Percentiles rank a stretch among this genome's conserved stretches.
Conservation (phyloP, 35 echinoderm and acorn worm genomes). For the Patiria miniata region DNA sequence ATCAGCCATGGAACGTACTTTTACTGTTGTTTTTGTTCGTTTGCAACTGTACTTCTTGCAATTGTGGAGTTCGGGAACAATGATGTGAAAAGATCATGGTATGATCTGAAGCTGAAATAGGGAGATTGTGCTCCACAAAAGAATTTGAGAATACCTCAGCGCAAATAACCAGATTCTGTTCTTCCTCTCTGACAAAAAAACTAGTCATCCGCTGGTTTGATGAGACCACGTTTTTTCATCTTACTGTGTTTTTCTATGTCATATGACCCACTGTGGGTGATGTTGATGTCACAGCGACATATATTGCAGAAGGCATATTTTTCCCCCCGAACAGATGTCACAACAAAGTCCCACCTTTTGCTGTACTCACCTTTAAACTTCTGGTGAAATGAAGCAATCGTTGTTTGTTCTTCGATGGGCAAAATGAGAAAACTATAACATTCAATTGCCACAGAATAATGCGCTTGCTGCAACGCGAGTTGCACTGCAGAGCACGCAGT, state of each 20-base stretch:
- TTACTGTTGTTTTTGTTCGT: slow-evolving; percentile 55
- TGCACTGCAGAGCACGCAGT: too few species aligned
- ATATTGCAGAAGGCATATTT: slow-evolving; percentile 20
- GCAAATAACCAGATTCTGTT: slow-evolving; percentile 12
- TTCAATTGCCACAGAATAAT: background rate
- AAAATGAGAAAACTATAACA: background rate
- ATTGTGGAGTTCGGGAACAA: slow-evolving; percentile 41
- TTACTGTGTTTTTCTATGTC: slow-evolving; percentile 38
- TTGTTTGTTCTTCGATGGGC: too few species aligned
- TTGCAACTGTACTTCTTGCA: slow-evolving; percentile 60
- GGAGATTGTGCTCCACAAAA: slow-evolving; percentile 28
- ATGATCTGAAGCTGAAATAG: slow-evolving; percentile 37
- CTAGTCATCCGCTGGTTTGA: background rate
- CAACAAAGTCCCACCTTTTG: background rate
- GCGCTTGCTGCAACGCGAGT: too few species aligned
- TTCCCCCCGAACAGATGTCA: background rate
- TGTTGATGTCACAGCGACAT: slow-evolving; percentile 8
- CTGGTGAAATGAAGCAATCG: background rate
- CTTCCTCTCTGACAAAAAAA: slow-evolving; percentile 24
- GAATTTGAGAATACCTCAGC: slow-evolving; percentile 47
- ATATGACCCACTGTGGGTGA: slow-evolving; percentile 18
- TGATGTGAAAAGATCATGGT: background rate
- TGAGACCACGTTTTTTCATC: background rate
- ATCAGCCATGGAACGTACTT: slow-evolving; percentile 46
- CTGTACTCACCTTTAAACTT: background rate